A percentile compares a stretch with the other conserved stretches of the same genome.
These are phyloP conservation scores for Parauchenoglanis punctatus DNA, from an alignment of 2,797 vertebrate genomes.

Conservation along the genomic window DNA sequence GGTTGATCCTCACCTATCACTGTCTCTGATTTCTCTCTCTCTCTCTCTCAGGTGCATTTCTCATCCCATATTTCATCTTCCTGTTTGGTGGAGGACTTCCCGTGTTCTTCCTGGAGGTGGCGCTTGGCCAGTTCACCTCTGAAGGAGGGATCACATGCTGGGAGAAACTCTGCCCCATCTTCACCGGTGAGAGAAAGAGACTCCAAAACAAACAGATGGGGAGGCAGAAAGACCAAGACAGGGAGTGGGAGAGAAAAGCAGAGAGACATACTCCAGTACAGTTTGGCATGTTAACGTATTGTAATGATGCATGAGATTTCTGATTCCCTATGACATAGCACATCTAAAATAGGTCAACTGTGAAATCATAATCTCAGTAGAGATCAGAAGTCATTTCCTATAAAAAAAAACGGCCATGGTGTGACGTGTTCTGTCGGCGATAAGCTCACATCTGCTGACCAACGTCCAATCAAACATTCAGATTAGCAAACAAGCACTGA, in stretches of 20 bases:
- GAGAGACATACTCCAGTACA: background rate
- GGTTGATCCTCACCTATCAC: background rate
- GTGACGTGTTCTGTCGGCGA: background rate
- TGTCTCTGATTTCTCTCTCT: background rate
- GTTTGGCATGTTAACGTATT: background rate
- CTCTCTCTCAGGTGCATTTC: conserved; percentile 88
- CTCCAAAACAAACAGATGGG: background rate
- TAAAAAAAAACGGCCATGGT: background rate
- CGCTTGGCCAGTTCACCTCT: conserved; percentile 97
- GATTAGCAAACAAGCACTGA: background rate
- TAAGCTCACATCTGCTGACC: background rate
- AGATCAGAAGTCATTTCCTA: conserved; percentile 40
- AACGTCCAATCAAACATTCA: conserved; percentile 11
- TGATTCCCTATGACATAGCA: conserved; percentile 10
- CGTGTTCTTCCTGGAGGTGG: conserved; percentile 97
- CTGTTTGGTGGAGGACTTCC: conserved; percentile 97
- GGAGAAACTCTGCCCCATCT: conserved; percentile 97
- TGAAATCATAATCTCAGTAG: conserved; percentile 6
- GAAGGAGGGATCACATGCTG: conserved; percentile 99
- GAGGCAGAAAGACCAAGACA: background rate
- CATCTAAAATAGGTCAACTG: conserved; percentile 18
- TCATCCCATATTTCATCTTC: conserved; percentile 99
- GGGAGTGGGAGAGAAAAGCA: background rate
- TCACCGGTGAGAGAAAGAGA: conserved; percentile 84
- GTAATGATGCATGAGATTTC: conserved; percentile 8